Percentiles rank a stretch among this genome's conserved stretches.
phyloP scores from a whole-genome alignment of 2,113 vertebrate genomes.

The Ophthalmolycus amberensis region DNA sequence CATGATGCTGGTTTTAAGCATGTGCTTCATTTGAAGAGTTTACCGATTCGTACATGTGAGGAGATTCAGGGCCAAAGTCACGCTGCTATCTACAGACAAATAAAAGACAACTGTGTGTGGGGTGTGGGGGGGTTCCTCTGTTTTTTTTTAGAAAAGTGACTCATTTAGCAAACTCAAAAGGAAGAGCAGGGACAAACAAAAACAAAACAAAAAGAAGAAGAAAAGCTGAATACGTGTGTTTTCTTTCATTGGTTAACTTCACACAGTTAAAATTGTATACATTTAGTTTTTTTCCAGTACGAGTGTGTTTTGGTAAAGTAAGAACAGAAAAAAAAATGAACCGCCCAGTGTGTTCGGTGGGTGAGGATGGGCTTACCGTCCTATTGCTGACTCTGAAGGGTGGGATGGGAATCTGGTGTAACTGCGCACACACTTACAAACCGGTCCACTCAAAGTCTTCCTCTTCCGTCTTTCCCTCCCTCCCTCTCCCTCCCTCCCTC shows the following conservation, averaged over 20 bases:
- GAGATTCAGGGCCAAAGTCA: constrained; percentile 13
- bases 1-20: constrained; percentile 56
- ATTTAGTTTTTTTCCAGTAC: constrained; percentile 31
- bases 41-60: neutral
- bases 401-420: constrained; percentile 70
- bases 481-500: constrained; percentile 69
- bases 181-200: constrained; percentile 3
- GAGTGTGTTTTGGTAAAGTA: constrained; percentile 44
- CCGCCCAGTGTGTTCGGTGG: constrained; percentile 20
- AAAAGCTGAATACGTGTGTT: constrained; percentile 16
- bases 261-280: constrained; percentile 48
- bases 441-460: constrained; percentile 80
- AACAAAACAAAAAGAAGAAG: constrained; percentile 4
- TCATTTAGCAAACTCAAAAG: constrained; percentile 21
- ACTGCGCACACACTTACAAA: constrained; percentile 92
- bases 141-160: constrained; percentile 36
- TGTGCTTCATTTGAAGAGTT: constrained; percentile 63
- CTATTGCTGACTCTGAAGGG: constrained; percentile 87
- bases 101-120: constrained; percentile 6
- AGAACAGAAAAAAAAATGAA: constrained; percentile 12
- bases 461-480: constrained; percentile 38
- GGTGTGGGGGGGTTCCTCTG: too few species aligned
- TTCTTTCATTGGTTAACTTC: constrained; percentile 45
- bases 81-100: constrained; percentile 26
- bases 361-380: constrained; percentile 83